Percentiles rank a stretch among this genome's conserved stretches.
Conservation (phyloP, 2,888 invertebrate species). For the Nymphalis c-album region DNA sequence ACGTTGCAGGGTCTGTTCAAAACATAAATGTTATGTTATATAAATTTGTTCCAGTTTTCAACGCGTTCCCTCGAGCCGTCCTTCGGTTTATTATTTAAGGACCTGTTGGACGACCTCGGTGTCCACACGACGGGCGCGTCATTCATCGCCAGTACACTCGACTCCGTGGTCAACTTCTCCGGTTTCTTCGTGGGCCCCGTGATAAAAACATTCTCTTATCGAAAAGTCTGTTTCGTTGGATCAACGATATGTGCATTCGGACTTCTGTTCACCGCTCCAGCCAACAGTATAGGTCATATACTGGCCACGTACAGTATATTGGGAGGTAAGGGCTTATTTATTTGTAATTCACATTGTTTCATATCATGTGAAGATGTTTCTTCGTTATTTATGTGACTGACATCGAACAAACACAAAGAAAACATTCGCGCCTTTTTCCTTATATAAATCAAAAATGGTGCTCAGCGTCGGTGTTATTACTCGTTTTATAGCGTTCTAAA, state of each 20-base stretch:
- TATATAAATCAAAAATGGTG: too few species aligned
- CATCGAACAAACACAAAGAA: too few species aligned
- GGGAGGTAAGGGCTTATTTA: conserved; percentile 80
- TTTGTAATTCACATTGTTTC: not conserved
- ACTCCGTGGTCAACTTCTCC: conserved; percentile 89
- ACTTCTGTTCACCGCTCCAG: conserved; percentile 85
- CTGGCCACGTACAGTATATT: conserved; percentile 87
- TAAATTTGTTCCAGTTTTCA: conserved; percentile 83
- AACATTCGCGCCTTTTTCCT: too few species aligned
- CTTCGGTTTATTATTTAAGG: conserved; percentile 89
- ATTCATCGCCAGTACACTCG: conserved; percentile 87
- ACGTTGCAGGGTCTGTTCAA: too few species aligned
- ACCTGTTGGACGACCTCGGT: conserved; percentile 84
- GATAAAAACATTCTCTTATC: conserved; percentile 87
- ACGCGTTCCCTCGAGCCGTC: conserved; percentile 91
- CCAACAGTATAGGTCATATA: conserved; percentile 86
- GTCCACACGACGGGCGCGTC: conserved; percentile 89
- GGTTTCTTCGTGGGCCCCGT: conserved; percentile 89
- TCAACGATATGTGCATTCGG: conserved; percentile 85
- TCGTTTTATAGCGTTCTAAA: too few species aligned
- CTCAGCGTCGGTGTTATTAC: too few species aligned
- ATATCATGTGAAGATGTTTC: too few species aligned
- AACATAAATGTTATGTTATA: too few species aligned
- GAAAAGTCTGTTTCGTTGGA: conserved; percentile 86
- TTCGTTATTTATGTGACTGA: not conserved